Evolutionary conservation across 2,113 vertebrate species (phyloP).

Genomic region (Cyprinodon tularosa): DNA sequence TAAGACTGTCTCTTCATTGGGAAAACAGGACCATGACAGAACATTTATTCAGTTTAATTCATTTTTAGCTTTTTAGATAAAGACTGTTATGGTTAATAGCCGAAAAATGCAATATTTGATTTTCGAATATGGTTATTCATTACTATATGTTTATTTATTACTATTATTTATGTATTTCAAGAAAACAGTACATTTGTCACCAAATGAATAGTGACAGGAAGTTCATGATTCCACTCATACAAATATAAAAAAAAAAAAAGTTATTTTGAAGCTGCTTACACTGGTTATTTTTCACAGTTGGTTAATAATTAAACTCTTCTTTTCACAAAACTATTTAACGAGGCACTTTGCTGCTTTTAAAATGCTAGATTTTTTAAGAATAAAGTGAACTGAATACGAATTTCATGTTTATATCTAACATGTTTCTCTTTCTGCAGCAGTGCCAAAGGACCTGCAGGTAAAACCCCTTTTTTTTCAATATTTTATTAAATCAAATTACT

Average conservation of each 20-base stretch:
- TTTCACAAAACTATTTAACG: neutral
- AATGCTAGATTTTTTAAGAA: neutral
- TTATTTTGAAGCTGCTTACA: too few relatives aligned
- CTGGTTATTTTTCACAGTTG: neutral
- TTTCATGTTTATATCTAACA: slow-evolving; percentile 7
- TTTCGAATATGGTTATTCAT: neutral
- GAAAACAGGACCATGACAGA: neutral
- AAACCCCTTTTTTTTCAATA: neutral
- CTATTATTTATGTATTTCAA: neutral
- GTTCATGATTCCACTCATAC: neutral
- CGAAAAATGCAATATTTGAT: neutral
- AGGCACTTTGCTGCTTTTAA: neutral
- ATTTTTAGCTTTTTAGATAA: neutral
- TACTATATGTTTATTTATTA: neutral
- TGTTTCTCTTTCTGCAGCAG: slow-evolving; percentile 69
- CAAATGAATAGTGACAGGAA: too few relatives aligned
- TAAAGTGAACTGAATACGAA: neutral
- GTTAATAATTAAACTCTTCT: neutral
- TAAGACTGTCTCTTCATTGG: neutral
- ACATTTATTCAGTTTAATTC: neutral
- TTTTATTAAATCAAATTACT: neutral
- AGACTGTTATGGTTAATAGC: neutral
- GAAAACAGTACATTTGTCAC: neutral
- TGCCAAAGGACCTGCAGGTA: slow-evolving; percentile 79
- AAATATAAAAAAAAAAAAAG: neutral